A percentile compares a stretch with the other conserved stretches of the same genome.
Conservation (phyloP, 2,113 vertebrate species). For the Hippolais icterina region DNA sequence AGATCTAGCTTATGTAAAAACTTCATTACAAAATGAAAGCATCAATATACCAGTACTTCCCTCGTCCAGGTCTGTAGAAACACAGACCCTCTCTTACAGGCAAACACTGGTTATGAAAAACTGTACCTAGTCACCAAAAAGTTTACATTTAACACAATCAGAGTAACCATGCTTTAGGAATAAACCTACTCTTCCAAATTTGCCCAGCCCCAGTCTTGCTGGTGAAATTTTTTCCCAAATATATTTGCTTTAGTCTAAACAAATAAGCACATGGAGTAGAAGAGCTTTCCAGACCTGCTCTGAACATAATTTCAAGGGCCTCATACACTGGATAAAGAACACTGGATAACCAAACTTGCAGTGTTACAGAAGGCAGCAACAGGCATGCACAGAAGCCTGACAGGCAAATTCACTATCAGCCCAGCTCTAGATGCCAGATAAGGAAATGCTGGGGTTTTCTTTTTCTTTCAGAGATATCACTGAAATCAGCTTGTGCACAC, state of each 20-base stretch:
- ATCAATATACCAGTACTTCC: background rate
- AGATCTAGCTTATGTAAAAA: background rate
- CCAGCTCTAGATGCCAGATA: background rate
- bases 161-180: background rate
- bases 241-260: background rate
- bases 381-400: background rate
- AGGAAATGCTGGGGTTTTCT: background rate
- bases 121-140: background rate
- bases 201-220: background rate
- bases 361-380: fast-evolving
- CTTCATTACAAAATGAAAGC: background rate
- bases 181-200: background rate
- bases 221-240: background rate
- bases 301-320: background rate
- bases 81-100: background rate
- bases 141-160: background rate
- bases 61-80: background rate
- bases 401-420: background rate
- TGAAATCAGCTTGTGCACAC: background rate
- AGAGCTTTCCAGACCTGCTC: background rate
- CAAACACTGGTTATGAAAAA: background rate
- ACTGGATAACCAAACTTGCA: background rate
- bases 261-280: background rate
- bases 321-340: too few relatives aligned
- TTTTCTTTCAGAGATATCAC: background rate